phyloP scores from a whole-genome alignment of 2,888 invertebrate genomes.

The Helicoverpa assulta region DNA sequence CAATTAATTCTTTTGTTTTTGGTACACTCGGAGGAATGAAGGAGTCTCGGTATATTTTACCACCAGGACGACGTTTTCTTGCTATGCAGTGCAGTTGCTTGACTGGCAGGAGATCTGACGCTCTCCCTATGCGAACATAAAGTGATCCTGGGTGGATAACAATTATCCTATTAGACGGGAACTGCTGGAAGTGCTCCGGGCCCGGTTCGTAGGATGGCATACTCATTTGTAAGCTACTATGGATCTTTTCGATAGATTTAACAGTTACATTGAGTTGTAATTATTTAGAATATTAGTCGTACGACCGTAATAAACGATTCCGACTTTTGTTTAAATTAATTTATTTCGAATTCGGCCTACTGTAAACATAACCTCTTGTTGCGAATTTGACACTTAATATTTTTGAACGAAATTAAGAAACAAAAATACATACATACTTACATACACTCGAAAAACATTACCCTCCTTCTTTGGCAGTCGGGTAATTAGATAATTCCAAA shows the following conservation, averaged over 20 bases:
- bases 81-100: conserved; percentile 96
- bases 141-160: conserved; percentile 98
- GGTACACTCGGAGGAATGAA: conserved; percentile 92
- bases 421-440: no score
- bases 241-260: background rate
- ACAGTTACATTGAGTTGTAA: conserved; percentile 8
- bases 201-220: conserved; percentile 81
- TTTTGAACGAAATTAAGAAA: background rate
- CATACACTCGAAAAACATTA: no score
- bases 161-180: conserved; percentile 95
- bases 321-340: background rate
- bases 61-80: conserved; percentile 90
- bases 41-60: conserved; percentile 90
- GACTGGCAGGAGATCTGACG: conserved; percentile 96
- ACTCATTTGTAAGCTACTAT: conserved; percentile 72
- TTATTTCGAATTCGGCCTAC: background rate
- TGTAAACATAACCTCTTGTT: conserved; percentile 48
- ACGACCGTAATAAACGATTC: background rate
- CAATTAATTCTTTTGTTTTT: conserved; percentile 92
- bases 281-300: no score
- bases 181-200: conserved; percentile 90
- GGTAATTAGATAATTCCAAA: no score
- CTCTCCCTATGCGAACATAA: conserved; percentile 96
- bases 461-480: no score
- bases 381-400: conserved; percentile 16